These are phyloP conservation scores for Lepus europaeus DNA, from an alignment of 2,113 vertebrate species.

Conservation along the genomic window DNA sequence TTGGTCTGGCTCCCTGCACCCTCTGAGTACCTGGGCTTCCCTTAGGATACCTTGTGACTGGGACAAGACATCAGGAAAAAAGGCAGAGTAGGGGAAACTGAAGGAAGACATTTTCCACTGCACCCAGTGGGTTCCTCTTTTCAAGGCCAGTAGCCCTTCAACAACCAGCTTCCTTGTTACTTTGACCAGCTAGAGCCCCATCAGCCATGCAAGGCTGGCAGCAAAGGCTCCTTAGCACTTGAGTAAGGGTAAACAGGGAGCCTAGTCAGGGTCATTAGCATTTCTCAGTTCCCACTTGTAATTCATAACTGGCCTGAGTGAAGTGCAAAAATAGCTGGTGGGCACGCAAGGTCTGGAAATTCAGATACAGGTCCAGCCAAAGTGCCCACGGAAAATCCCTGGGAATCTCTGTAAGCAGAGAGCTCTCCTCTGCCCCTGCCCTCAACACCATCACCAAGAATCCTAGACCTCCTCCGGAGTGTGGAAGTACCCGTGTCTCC, in stretches of 20 bases:
- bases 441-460: background rate
- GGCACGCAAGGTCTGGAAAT: background rate
- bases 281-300: slow-evolving; percentile 75
- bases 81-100: background rate
- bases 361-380: background rate
- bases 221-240: slow-evolving; percentile 72
- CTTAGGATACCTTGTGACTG: background rate
- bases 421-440: too few relatives aligned
- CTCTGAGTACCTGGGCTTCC: slow-evolving; percentile 9
- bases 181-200: slow-evolving; percentile 60
- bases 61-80: background rate
- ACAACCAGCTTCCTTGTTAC: background rate
- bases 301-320: slow-evolving; percentile 68
- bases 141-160: background rate
- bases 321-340: slow-evolving; percentile 50
- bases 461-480: background rate
- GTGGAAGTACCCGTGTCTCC: background rate
- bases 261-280: slow-evolving; percentile 62
- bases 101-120: background rate
- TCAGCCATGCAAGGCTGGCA: slow-evolving; percentile 30
- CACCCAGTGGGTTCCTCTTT: background rate
- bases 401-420: background rate
- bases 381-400: background rate
- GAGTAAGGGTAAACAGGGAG: slow-evolving; percentile 81
- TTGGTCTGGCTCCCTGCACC: background rate